A percentile compares a stretch with the other conserved stretches of the same genome.
phyloP scores from a whole-genome alignment of 1,140 invertebrate genomes.

The Radopholus similis region DNA sequence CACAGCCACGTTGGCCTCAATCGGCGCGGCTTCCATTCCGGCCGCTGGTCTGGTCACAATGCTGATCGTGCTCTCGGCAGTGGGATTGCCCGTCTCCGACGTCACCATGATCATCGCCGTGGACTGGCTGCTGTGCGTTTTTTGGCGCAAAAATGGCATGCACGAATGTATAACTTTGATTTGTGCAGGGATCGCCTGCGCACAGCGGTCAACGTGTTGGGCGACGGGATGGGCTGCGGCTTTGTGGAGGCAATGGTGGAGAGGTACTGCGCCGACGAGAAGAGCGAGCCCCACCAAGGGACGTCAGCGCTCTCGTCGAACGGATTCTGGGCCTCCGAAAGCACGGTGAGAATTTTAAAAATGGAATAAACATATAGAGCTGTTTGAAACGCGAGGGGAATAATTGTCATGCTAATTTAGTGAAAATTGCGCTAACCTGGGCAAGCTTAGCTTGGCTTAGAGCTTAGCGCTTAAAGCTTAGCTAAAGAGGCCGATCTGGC shows the following conservation, averaged over 20 bases:
- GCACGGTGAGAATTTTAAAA: too few species aligned
- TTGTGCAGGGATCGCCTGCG: constrained; percentile 82
- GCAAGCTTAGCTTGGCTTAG: too few species aligned
- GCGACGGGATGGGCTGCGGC: constrained; percentile 85
- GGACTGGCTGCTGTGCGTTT: constrained; percentile 87
- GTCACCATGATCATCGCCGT: constrained; percentile 87
- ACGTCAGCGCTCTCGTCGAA: too few species aligned
- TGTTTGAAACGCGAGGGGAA: too few species aligned
- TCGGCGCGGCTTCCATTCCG: constrained; percentile 91
- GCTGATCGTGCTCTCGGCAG: constrained; percentile 91
- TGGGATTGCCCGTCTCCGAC: constrained; percentile 83
- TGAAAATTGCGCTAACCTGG: too few species aligned
- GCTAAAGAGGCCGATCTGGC: too few species aligned
- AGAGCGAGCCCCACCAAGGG: too few species aligned
- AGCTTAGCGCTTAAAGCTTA: too few species aligned
- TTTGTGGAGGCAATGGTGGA: constrained; percentile 70
- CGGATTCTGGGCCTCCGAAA: too few species aligned
- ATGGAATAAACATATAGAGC: too few species aligned
- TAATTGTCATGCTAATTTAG: too few species aligned
- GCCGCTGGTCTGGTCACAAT: constrained; percentile 87
- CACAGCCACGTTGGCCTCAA: constrained; percentile 88
- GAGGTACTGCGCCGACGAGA: too few species aligned
- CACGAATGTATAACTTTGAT: background rate
- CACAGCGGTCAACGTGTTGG: constrained; percentile 91
- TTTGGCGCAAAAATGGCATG: background rate